These are phyloP conservation scores for Agrotis segetum DNA, from an alignment of 2,888 invertebrate species.

Conservation along the genomic window DNA sequence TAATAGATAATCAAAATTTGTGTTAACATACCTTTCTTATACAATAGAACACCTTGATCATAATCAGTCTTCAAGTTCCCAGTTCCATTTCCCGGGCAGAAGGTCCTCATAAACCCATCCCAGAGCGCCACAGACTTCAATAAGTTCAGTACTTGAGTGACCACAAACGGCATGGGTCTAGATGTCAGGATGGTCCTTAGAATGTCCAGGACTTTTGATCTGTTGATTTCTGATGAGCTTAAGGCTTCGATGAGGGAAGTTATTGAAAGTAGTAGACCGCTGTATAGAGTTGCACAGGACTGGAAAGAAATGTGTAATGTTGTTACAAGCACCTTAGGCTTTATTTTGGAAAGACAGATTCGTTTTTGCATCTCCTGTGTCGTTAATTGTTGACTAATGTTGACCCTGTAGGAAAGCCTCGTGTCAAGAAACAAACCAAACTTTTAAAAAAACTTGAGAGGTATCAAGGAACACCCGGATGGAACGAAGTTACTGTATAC, in stretches of 20 bases:
- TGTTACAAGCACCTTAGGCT: not conserved
- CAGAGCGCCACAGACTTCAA: conserved; percentile 63
- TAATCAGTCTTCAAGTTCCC: conserved; percentile 83
- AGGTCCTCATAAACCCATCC: conserved; percentile 59
- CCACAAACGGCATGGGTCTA: conserved; percentile 77
- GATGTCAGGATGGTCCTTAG: conserved; percentile 73
- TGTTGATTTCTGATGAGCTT: conserved; percentile 26
- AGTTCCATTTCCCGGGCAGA: conserved; percentile 72
- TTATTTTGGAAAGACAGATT: not conserved
- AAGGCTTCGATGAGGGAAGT: conserved; percentile 58
- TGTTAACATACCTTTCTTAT: conserved; percentile 79
- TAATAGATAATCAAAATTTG: too few relatives aligned
- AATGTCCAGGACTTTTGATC: conserved; percentile 62
- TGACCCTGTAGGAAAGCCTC: too few relatives aligned
- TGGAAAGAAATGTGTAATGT: conserved; percentile 67
- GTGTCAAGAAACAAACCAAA: too few relatives aligned
- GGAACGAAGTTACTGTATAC: too few relatives aligned
- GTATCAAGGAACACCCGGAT: too few relatives aligned
- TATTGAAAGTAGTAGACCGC: conserved; percentile 77
- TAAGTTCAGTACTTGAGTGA: conserved; percentile 68
- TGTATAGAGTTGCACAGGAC: conserved; percentile 81
- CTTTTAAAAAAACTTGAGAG: too few relatives aligned
- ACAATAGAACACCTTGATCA: conserved; percentile 85
- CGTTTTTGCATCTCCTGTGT: too few relatives aligned
- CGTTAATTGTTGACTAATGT: too few relatives aligned